These are phyloP conservation scores for Lagopus leucura DNA, from an alignment of 2,113 vertebrate species.

Conservation along the genomic window DNA sequence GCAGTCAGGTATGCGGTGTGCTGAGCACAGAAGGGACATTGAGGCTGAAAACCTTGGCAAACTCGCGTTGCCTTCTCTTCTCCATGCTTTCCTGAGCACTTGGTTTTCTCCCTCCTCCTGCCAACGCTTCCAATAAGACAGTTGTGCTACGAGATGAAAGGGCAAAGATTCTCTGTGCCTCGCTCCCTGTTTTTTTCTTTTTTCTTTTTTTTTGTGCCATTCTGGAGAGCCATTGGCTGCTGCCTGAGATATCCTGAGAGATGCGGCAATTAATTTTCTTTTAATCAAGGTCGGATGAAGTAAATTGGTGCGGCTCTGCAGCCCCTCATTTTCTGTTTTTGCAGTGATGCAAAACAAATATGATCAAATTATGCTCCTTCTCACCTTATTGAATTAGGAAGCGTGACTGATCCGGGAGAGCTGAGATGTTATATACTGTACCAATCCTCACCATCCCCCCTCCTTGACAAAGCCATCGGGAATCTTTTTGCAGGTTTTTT, in stretches of 20 bases:
- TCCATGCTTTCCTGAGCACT: not conserved
- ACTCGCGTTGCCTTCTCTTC: not conserved
- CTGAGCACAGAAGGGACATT: not conserved
- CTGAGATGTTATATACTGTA: constrained; percentile 85
- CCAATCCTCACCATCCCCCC: constrained; percentile 53
- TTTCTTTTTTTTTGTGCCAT: constrained; percentile 74
- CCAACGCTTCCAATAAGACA: constrained; percentile 31
- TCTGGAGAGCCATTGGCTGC: constrained; percentile 91
- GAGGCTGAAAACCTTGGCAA: not conserved
- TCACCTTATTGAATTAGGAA: constrained; percentile 99
- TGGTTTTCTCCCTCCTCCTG: constrained; percentile 7
- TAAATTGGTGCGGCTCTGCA: constrained; percentile 97
- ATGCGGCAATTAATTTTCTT: constrained; percentile 99
- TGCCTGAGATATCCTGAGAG: constrained; percentile 97
- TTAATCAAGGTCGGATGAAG: constrained; percentile 99
- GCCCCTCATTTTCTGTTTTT: constrained; percentile 99
- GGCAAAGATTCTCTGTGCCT: constrained; percentile 36
- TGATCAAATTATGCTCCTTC: constrained; percentile 99
- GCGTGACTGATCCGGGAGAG: constrained; percentile 96
- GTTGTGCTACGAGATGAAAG: constrained; percentile 60
- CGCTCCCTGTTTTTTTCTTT: not conserved
- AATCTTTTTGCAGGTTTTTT: constrained; percentile 61
- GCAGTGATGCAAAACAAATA: constrained; percentile 99
- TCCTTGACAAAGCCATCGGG: constrained; percentile 48
- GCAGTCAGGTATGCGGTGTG: not conserved